Conservation (phyloP, 1,140 invertebrate genomes). For the Mamestra configurata region DNA sequence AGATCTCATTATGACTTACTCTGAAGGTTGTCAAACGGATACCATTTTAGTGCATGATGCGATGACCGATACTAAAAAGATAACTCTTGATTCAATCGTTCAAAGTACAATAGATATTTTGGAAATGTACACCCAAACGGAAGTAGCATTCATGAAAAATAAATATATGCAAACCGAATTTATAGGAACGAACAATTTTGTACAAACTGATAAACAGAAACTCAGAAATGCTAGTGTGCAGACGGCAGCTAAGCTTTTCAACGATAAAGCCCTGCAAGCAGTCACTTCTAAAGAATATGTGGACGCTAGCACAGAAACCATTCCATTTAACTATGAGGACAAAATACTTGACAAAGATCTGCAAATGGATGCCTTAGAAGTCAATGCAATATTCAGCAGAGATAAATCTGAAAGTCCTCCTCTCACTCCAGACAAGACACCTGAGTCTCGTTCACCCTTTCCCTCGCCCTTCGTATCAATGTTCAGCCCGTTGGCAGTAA, state of each 20-base stretch:
- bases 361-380: conserved; percentile 32
- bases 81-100: conserved; percentile 75
- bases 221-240: conserved; percentile 66
- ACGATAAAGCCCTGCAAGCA: conserved; percentile 66
- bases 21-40: conserved; percentile 83
- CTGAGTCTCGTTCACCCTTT: conserved; percentile 66
- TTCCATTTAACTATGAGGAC: conserved; percentile 52
- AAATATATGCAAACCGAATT: conserved; percentile 76
- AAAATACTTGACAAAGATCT: conserved; percentile 52
- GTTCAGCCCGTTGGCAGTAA: conserved; percentile 84
- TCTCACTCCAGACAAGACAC: conserved; percentile 75
- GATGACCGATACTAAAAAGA: conserved; percentile 78
- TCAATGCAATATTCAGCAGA: conserved; percentile 41
- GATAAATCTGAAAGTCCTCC: conserved; percentile 84
- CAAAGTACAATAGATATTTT: conserved; percentile 70
- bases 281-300: conserved; percentile 53
- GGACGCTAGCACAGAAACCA: conserved; percentile 61
- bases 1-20: conserved; percentile 72
- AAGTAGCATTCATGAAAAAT: conserved; percentile 74
- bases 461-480: conserved; percentile 80
- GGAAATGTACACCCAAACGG: conserved; percentile 82
- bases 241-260: conserved; percentile 62
- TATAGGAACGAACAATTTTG: conserved; percentile 61
- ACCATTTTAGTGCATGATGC: conserved; percentile 78
- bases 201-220: conserved; percentile 78